Percentiles rank a stretch among this genome's conserved stretches.
phyloP scores from a whole-genome alignment of 2,113 vertebrate genomes.

The Cranoglanis bouderius region DNA sequence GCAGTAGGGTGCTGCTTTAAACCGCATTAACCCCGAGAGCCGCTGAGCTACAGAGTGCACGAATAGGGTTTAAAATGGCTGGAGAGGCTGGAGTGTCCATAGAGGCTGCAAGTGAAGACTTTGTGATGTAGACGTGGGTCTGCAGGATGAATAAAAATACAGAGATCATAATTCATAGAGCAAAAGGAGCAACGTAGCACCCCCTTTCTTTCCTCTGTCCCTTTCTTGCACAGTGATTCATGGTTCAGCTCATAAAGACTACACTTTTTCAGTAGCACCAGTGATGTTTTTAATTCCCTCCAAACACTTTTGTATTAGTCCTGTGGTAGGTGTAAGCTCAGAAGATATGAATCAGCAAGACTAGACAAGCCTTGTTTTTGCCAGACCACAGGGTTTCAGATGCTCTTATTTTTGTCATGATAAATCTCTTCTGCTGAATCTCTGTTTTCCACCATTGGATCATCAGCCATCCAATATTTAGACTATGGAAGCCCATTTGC shows the following conservation, averaged over 20 bases:
- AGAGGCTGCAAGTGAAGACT: not conserved
- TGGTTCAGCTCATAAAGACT: conserved; percentile 2
- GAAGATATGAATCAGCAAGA: conserved; percentile 23
- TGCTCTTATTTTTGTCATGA: not conserved
- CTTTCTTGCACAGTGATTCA: not conserved
- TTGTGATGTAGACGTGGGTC: conserved; percentile 5
- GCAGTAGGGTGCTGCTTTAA: not conserved
- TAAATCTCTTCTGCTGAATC: not conserved
- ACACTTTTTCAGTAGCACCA: not conserved
- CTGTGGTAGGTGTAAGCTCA: conserved; percentile 10
- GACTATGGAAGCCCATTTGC: not conserved
- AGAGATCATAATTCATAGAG: not conserved
- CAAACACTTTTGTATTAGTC: not conserved
- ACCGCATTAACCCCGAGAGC: not conserved
- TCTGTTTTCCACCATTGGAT: not conserved
- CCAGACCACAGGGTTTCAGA: not conserved
- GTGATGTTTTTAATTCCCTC: conserved; percentile 18
- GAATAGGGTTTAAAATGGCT: conserved; percentile 28
- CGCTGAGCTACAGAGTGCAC: not conserved
- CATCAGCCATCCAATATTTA: not conserved
- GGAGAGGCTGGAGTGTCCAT: not conserved
- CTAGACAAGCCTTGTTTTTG: conserved; percentile 15
- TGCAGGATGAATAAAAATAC: conserved; percentile 15
- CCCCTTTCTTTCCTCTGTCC: not conserved
- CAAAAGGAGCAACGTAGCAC: not conserved